Evolutionary conservation across 2,888 invertebrate genomes (phyloP).

Genomic region (Subacronicta megacephala): DNA sequence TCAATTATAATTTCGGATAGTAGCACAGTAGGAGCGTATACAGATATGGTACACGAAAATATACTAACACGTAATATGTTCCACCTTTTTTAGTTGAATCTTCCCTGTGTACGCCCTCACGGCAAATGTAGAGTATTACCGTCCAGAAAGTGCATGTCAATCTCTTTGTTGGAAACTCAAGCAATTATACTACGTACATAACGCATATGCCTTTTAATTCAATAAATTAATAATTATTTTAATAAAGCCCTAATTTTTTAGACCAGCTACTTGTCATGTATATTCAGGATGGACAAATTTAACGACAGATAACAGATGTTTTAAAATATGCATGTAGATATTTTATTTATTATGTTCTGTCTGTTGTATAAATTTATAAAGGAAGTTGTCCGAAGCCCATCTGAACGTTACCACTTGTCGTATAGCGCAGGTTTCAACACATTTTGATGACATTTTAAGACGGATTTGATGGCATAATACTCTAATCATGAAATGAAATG

Average conservation of each 20-base stretch:
- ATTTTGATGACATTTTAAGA: slow-evolving; percentile 65
- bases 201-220: slow-evolving; percentile 51
- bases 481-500: slow-evolving; percentile 68
- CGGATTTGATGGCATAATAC: slow-evolving; percentile 64
- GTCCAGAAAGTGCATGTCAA: slow-evolving; percentile 60
- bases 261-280: slow-evolving; percentile 28
- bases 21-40: slow-evolving; percentile 59
- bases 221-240: slow-evolving; percentile 22
- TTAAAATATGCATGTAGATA: slow-evolving; percentile 37
- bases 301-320: slow-evolving; percentile 36
- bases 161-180: slow-evolving; percentile 60
- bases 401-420: slow-evolving; percentile 46
- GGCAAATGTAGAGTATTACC: slow-evolving; percentile 56
- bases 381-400: slow-evolving; percentile 38
- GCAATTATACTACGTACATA: slow-evolving; percentile 58
- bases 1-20: slow-evolving; percentile 65
- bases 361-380: slow-evolving; percentile 46
- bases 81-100: slow-evolving; percentile 21
- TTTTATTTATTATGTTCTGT: slow-evolving; percentile 49
- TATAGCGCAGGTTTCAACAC: slow-evolving; percentile 58
- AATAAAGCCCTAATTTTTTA: slow-evolving; percentile 31
- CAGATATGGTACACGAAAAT: slow-evolving; percentile 37
- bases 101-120: slow-evolving; percentile 42
- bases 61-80: slow-evolving; percentile 7
- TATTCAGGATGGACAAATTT: slow-evolving; percentile 49